phyloP scores from a whole-genome alignment of 2,113 vertebrate species.

The Pseudorhombus dupliciocellatus region DNA sequence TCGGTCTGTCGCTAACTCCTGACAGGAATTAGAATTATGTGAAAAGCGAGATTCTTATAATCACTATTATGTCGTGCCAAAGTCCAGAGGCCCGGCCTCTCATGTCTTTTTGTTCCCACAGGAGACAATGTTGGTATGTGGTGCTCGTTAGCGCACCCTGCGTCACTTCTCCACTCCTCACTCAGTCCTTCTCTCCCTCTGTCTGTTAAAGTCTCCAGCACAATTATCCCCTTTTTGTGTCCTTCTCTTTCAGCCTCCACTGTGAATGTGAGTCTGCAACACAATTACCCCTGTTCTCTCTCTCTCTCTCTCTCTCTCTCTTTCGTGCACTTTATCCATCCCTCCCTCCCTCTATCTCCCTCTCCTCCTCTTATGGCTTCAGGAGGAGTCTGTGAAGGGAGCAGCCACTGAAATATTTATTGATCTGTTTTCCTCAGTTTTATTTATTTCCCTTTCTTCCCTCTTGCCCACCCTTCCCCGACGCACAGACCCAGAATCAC shows the following conservation, averaged over 20 bases:
- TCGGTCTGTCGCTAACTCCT: constrained; percentile 54
- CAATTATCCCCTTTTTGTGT: constrained; percentile 67
- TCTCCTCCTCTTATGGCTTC: constrained; percentile 60
- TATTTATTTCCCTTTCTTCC: constrained; percentile 72
- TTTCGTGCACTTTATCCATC: constrained; percentile 43
- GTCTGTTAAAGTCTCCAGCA: constrained; percentile 69
- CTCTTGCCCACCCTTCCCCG: constrained; percentile 37
- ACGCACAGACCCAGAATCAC: constrained; percentile 49
- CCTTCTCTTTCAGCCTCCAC: constrained; percentile 56
- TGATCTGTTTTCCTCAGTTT: constrained; percentile 82
- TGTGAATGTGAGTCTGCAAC: constrained; percentile 68
- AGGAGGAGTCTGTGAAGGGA: constrained; percentile 72
- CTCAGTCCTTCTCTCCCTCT: constrained; percentile 58
- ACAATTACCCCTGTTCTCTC: constrained; percentile 66
- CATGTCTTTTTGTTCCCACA: constrained; percentile 48
- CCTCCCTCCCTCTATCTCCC: not conserved
- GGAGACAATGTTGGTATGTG: constrained; percentile 70
- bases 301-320: constrained; percentile 30
- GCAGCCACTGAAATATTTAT: constrained; percentile 86
- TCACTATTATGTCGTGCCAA: constrained; percentile 52
- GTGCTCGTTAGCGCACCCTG: constrained; percentile 70
- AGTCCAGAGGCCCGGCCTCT: constrained; percentile 50
- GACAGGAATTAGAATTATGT: constrained; percentile 64
- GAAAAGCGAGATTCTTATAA: constrained; percentile 59
- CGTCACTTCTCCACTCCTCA: constrained; percentile 63